Percentiles rank a stretch among this genome's conserved stretches.
Conservation (phyloP, 2,797 vertebrate genomes). For the Hypotaenidia philippensis region DNA sequence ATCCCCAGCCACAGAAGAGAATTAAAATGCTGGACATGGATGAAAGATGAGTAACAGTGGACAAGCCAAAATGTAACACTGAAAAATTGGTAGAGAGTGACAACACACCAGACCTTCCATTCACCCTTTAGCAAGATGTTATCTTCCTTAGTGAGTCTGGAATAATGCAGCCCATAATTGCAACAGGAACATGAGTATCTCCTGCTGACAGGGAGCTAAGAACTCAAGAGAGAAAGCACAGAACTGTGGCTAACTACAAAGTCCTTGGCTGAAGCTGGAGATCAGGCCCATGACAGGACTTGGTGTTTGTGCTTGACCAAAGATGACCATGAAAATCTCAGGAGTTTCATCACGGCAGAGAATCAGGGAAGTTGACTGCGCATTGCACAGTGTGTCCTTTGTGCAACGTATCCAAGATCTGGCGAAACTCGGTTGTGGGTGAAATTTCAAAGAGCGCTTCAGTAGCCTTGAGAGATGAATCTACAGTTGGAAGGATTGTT, state of each 20-base stretch:
- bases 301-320: background rate
- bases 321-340: background rate
- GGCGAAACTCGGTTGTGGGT: background rate
- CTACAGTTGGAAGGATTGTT: conserved; percentile 6
- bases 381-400: background rate
- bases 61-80: background rate
- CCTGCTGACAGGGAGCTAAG: background rate
- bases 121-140: background rate
- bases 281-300: background rate
- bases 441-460: background rate
- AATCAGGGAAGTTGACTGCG: background rate
- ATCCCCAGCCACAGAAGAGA: background rate
- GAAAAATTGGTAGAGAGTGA: background rate
- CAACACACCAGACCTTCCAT: background rate
- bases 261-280: background rate
- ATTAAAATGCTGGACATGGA: background rate
- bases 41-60: background rate
- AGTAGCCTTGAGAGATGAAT: background rate
- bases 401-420: background rate
- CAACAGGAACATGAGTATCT: background rate
- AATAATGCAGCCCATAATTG: background rate
- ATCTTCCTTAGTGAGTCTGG: background rate
- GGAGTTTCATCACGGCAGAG: background rate
- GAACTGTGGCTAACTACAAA: background rate
- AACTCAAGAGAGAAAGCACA: background rate